Evolutionary conservation across 2,888 invertebrate species (phyloP), one percentile per base, ranked within the genome.

Genomic region (Chirona hameri): DNA sequence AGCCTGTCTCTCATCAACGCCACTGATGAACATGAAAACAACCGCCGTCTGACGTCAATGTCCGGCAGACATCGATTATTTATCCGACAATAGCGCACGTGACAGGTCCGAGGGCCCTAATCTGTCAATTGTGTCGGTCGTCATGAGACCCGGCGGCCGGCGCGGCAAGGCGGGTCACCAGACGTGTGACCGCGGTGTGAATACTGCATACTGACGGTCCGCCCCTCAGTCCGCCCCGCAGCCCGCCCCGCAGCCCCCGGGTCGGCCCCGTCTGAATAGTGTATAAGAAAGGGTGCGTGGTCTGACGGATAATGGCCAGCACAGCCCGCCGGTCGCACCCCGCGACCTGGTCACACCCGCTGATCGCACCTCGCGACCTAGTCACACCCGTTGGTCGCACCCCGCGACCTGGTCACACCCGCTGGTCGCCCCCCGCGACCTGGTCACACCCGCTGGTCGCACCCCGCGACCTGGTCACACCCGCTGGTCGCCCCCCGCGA

Each of bases 11-110:
- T 72, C 72, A 72, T 72, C 72, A 31, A 10, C 72, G 72, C 4
- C 72, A 18, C 15, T 72, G 72, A 72, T 72, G 72, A 72, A 72
- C 72, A 72, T 72, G 72, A 72, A 72, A 72, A 72, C 31, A 72
- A 29, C 72, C 72, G 15, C 1, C 31, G 29, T 0, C 72, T 72
- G 72, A 72, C 72, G 72, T 72, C 72, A 72, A 31, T 31, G 18
- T 27, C 31, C 72, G 31, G 72, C 29, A 29, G 0, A 27, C 72
- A 72, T 72, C 31, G 72, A 72, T 72, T 31, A 72, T 72, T 29
- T 72, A 72, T 72, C 29, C 31, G 29, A 72, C 72, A 72, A 72
- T 72, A 31, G 72, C 31, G 31, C 14, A 72, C 31, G 72, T 72
- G 72, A 72, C 72, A 72, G 27, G 27, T 18, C 65, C 27, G 31